Evolutionary conservation across 2,888 invertebrate species (phyloP), one percentile per base, ranked within the genome.

Genomic region (Augochlorella aurata): DNA sequence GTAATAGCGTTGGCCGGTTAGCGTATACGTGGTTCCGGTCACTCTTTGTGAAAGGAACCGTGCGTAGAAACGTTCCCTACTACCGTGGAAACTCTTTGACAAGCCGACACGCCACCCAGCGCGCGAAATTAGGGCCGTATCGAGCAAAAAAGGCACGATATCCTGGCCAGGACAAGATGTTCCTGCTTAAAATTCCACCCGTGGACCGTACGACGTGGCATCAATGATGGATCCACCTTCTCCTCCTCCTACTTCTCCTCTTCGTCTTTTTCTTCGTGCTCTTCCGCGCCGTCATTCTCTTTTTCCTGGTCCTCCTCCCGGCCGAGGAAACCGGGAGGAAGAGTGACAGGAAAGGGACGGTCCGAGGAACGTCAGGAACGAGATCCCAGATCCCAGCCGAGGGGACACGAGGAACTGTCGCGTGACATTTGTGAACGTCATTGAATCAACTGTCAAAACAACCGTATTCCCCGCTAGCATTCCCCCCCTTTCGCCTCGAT

Each of bases 21-120:
- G 77, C 9, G 9, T 10, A 38, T 84, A 79, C 74, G 85, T 70
- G 79, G 78, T 85, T 71, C 80, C 81, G 86, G 74, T 74, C 70
- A 80, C 73, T 76, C 74, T 73, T 80, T 82, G 66, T 75, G 70
- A 79, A 77, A 74, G 81, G 84, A n/a, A 69, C 61, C 83, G 58
- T 58, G 75, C 75, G 72, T 71, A 68, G 76, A 77, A 65, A 67
- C 73, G 65, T 79, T 79, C 68, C 71, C 80, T 70, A 82, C 81
- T 77, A 75, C 77, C 78, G 78, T 78, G 83, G 74, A 81, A 83
- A 83, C 77, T 85, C 89, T 91, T 91, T 91, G 91, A 91, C 90
- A 90, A 90, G 90, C 90, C 90, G 91, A 90, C 90, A 88, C 89
- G 90, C 91, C 91, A 91, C 92, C 91, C 92, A 91, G 83, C 90